Evolutionary conservation across 2,113 vertebrate genomes (phyloP).

Genomic region (Clarias macrocephalus): DNA sequence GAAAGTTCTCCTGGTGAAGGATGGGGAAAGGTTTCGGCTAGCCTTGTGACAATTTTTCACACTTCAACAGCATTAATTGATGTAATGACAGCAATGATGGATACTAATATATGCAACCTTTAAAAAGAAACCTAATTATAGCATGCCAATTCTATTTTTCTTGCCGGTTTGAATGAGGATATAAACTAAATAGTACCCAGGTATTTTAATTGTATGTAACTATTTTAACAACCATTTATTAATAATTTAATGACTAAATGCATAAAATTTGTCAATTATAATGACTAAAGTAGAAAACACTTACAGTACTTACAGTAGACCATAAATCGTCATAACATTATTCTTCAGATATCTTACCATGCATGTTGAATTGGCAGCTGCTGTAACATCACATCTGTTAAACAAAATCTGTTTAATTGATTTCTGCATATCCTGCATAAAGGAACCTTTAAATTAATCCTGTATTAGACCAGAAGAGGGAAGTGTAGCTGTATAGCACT

Average conservation of each 20-base stretch:
- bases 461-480: conserved; percentile 51
- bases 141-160: conserved; percentile 51
- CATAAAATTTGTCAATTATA: background rate
- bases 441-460: background rate
- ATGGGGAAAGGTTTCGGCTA: conserved; percentile 80
- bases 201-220: background rate
- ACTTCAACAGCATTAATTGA: conserved; percentile 95
- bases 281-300: background rate
- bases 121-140: conserved; percentile 69
- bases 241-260: conserved; percentile 5
- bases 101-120: conserved; percentile 90
- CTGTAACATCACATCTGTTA: background rate
- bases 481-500: conserved; percentile 49
- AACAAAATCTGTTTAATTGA: background rate
- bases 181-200: background rate
- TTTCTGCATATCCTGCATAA: background rate
- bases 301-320: background rate
- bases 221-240: background rate
- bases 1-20: conserved; percentile 82
- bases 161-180: background rate
- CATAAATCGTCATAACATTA: background rate
- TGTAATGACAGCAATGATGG: conserved; percentile 90
- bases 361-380: background rate
- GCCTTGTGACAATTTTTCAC: conserved; percentile 79
- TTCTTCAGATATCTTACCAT: background rate